These are phyloP conservation scores for Elephas maximus DNA, from an alignment of 2,113 vertebrate genomes.

Conservation along the genomic window DNA sequence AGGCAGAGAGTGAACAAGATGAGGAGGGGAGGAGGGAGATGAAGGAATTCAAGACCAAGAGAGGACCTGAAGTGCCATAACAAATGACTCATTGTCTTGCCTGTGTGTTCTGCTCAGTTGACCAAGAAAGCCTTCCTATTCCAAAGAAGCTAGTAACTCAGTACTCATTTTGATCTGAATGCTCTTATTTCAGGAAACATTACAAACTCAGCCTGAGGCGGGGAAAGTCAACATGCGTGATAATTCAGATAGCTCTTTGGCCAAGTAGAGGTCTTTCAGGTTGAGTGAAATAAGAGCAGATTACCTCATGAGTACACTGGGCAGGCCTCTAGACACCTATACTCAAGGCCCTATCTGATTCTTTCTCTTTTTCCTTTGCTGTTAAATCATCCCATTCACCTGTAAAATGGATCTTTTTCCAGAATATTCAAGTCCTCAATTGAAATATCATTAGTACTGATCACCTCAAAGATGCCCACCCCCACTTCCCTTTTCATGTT, in stretches of 20 bases:
- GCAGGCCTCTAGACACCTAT: rapidly evolving
- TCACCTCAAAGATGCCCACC: background rate
- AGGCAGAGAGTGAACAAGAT: background rate
- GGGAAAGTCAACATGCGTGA: background rate
- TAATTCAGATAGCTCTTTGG: constrained; percentile 30
- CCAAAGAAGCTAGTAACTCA: background rate
- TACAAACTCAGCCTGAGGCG: background rate
- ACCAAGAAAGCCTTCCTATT: background rate
- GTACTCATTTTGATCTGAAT: background rate
- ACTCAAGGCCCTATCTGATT: background rate
- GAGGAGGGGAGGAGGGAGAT: background rate
- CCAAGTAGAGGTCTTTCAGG: background rate
- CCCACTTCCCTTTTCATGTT: background rate
- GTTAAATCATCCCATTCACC: background rate
- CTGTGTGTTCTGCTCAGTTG: background rate
- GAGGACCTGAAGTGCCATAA: background rate
- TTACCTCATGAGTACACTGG: background rate
- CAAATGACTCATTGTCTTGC: background rate
- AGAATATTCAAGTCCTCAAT: background rate
- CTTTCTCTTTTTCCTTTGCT: background rate
- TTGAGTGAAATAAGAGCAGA: background rate
- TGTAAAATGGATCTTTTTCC: constrained; percentile 17
- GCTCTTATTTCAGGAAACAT: constrained; percentile 7
- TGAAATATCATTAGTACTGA: background rate
- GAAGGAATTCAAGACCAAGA: background rate